Percentiles rank a stretch among this genome's conserved stretches.
These are phyloP conservation scores for Patella vulgata DNA, from an alignment of 1,140 invertebrate species.

Conservation along the genomic window DNA sequence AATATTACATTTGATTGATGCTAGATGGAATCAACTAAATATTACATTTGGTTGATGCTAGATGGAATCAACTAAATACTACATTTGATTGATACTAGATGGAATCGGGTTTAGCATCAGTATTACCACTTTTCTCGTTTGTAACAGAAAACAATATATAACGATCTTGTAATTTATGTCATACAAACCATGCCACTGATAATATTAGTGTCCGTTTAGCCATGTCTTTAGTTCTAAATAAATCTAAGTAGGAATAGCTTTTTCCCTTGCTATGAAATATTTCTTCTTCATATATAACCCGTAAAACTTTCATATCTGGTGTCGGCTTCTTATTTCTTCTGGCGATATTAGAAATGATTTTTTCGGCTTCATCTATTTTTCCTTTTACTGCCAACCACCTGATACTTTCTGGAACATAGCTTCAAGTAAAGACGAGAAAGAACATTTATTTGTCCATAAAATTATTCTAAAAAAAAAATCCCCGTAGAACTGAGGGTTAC, in stretches of 20 bases:
- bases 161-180: too few species aligned
- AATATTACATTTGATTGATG: too few species aligned
- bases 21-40: too few species aligned
- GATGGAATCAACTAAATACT: too few species aligned
- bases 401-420: conserved; percentile 16
- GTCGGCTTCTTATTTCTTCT: background rate
- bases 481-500: too few species aligned
- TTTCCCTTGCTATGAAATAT: background rate
- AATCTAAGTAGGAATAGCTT: background rate
- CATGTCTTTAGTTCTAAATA: background rate
- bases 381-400: conserved; percentile 9
- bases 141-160: too few species aligned
- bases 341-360: conserved; percentile 2
- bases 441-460: too few species aligned
- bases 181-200: conserved; percentile 1
- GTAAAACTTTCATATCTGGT: background rate
- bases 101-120: too few species aligned
- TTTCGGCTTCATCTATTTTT: background rate
- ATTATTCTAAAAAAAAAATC: too few species aligned
- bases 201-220: background rate
- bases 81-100: too few species aligned
- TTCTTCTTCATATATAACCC: conserved; percentile 1
- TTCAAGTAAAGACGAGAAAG: background rate
- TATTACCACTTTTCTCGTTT: too few species aligned
- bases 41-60: too few species aligned